Evolutionary conservation across 2,797 vertebrate species (phyloP).

Genomic region (Sebastes miniatus): DNA sequence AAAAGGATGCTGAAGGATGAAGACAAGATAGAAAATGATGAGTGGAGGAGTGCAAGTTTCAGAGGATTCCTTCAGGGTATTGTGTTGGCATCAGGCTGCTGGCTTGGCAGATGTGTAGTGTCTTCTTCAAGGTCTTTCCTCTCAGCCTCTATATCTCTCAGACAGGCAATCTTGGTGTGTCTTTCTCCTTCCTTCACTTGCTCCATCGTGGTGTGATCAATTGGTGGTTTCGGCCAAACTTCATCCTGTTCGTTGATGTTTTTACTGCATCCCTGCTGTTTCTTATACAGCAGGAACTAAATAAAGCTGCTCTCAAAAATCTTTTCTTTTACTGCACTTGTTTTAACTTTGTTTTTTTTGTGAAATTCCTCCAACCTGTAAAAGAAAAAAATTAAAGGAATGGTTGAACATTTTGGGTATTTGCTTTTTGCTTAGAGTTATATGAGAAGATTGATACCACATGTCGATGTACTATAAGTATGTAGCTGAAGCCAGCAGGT

Average conservation of each 20-base stretch:
- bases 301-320: neutral
- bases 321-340: neutral
- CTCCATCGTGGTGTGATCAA: neutral
- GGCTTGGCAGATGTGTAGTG: neutral
- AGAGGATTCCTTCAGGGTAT: neutral
- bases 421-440: neutral
- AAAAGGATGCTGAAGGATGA: neutral
- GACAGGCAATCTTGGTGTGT: neutral
- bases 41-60: slow-evolving; percentile 10
- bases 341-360: neutral
- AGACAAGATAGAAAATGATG: neutral
- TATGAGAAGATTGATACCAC: neutral
- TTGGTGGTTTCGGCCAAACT: neutral
- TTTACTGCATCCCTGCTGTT: neutral
- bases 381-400: neutral
- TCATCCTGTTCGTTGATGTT: neutral
- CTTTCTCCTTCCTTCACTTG: neutral
- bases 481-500: neutral
- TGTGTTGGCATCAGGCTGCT: neutral
- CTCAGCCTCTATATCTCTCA: neutral
- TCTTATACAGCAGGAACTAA: neutral
- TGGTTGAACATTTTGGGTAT: neutral
- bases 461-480: neutral
- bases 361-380: neutral
- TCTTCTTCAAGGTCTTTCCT: slow-evolving; percentile 16